Percentiles rank a stretch among this genome's conserved stretches.
Conservation (phyloP, 2,113 vertebrate species). For the Ophiodon elongatus region DNA sequence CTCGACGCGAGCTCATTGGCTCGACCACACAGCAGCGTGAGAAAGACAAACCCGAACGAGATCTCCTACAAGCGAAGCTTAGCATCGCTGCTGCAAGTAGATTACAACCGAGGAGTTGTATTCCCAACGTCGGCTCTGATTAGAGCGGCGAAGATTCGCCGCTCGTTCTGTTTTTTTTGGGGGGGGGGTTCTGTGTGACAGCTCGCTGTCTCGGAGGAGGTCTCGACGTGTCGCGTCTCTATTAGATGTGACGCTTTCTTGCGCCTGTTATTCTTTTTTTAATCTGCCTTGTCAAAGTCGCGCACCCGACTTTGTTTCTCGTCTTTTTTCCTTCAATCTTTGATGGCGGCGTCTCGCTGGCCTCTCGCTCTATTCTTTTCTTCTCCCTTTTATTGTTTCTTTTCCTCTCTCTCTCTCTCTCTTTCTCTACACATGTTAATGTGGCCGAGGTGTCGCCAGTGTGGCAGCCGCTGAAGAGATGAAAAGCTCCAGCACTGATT, state of each 20-base stretch:
- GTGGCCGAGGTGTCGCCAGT: slow-evolving; percentile 31
- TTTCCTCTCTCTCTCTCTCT: slow-evolving; percentile 17
- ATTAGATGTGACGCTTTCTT: slow-evolving; percentile 79
- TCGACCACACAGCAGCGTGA: slow-evolving; percentile 54
- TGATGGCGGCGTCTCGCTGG: slow-evolving; percentile 5
- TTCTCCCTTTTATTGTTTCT: background rate
- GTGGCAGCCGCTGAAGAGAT: slow-evolving; percentile 44
- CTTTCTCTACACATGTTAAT: slow-evolving; percentile 37
- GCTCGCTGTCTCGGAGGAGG: slow-evolving; percentile 52
- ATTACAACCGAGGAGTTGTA: slow-evolving; percentile 66
- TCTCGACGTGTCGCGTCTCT: slow-evolving; percentile 64
- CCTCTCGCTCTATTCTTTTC: slow-evolving; percentile 26
- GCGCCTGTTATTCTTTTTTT: slow-evolving; percentile 71
- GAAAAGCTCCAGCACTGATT: slow-evolving; percentile 31
- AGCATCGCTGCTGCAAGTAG: slow-evolving; percentile 58
- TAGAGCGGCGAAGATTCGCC: slow-evolving; percentile 36
- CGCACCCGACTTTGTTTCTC: slow-evolving; percentile 39
- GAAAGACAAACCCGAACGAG: slow-evolving; percentile 72
- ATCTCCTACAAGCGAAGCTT: slow-evolving; percentile 67
- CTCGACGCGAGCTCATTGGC: slow-evolving; percentile 64
- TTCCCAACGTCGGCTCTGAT: slow-evolving; percentile 74
- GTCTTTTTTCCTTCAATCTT: slow-evolving; percentile 29
- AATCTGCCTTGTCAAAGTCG: slow-evolving; percentile 67
- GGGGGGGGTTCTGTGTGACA: slow-evolving; percentile 61
- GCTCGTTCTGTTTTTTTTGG: slow-evolving; percentile 58